Conservation (phyloP, 2,113 vertebrate species). For the Bubalus kerabau region DNA sequence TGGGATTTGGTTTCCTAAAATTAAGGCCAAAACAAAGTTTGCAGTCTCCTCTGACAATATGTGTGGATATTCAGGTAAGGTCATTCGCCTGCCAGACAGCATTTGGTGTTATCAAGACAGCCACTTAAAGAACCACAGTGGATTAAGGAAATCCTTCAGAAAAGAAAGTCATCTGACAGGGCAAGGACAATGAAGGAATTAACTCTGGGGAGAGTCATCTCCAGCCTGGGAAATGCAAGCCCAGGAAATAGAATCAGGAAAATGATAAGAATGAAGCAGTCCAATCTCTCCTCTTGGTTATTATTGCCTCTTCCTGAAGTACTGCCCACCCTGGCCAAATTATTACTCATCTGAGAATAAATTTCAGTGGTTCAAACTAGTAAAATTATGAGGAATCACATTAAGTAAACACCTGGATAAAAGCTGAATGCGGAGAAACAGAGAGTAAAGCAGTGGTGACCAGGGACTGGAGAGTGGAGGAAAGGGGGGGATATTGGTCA, state of each 20-base stretch:
- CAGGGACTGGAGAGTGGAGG: not conserved
- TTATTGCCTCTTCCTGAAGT: not conserved
- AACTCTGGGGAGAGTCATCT: not conserved
- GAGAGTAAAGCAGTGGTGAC: not conserved
- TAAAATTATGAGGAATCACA: not conserved
- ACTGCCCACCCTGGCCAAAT: not conserved
- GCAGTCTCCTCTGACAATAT: slow-evolving; percentile 18
- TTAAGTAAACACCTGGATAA: not conserved
- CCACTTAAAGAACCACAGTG: slow-evolving; percentile 31
- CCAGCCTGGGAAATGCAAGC: not conserved
- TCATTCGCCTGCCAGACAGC: slow-evolving; percentile 25
- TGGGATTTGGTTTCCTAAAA: slow-evolving; percentile 41
- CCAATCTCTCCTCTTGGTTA: not conserved
- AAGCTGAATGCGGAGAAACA: not conserved
- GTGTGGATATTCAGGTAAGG: slow-evolving; percentile 27
- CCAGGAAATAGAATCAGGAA: not conserved
- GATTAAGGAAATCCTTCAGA: slow-evolving; percentile 51
- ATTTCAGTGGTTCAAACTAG: not conserved
- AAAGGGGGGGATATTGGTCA: not conserved
- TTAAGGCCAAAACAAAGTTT: slow-evolving; percentile 41
- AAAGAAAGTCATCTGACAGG: slow-evolving; percentile 23
- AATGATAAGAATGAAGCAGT: not conserved
- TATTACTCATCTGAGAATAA: not conserved
- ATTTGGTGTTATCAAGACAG: slow-evolving; percentile 45
- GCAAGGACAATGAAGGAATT: slow-evolving; percentile 1